Evolutionary conservation across 2,113 vertebrate species (phyloP).

Genomic region (Mastomys natalensis): DNA sequence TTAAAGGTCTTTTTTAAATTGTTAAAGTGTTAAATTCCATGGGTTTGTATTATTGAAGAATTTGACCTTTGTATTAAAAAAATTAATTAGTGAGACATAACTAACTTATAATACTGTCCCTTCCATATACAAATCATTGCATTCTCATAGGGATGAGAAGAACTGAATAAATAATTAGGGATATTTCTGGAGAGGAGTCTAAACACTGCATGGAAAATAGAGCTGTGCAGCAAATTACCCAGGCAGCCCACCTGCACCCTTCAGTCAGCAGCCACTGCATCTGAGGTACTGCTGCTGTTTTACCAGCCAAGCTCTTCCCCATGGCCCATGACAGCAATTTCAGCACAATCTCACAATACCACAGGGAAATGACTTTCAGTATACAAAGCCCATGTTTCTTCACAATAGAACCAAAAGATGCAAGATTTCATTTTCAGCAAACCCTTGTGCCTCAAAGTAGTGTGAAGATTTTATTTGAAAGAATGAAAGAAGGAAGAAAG

Average conservation of each 20-base stretch:
- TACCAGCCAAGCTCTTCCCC: neutral
- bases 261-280: neutral
- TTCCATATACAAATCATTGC: neutral
- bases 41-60: neutral
- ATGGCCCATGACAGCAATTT: neutral
- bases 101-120: neutral
- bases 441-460: neutral
- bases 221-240: neutral
- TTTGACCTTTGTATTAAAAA: neutral
- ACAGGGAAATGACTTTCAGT: slow-evolving; percentile 3
- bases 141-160: neutral
- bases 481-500: neutral
- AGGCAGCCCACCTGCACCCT: neutral
- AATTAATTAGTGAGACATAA: neutral
- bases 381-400: neutral
- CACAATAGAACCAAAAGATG: neutral
- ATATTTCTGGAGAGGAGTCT: neutral
- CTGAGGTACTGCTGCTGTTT: neutral
- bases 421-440: neutral
- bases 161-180: neutral
- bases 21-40: neutral
- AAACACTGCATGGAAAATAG: neutral
- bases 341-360: neutral
- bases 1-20: neutral
- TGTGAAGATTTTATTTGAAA: neutral